These are phyloP conservation scores for Drosophila niveifrons DNA, from an alignment of 2,888 invertebrate species.

Conservation along the genomic window DNA sequence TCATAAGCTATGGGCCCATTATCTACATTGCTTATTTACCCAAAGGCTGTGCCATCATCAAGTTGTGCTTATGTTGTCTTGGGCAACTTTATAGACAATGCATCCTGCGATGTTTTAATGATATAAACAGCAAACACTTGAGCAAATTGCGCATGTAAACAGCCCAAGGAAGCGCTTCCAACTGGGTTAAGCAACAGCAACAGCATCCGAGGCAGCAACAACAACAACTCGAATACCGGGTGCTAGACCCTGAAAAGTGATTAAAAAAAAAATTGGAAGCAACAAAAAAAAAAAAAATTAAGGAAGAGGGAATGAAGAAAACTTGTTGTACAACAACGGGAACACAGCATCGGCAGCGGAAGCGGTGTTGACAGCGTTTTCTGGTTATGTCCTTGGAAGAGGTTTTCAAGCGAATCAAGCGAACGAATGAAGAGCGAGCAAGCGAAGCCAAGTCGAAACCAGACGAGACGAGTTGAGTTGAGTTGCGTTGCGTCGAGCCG, in stretches of 20 bases:
- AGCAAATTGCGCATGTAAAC: slow-evolving; percentile 81
- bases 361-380: slow-evolving; percentile 54
- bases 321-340: slow-evolving; percentile 66
- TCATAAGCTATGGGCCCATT: slow-evolving; percentile 40
- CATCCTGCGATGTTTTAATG: slow-evolving; percentile 65
- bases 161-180: slow-evolving; percentile 53
- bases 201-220: neutral
- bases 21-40: slow-evolving; percentile 25
- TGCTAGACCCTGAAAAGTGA: slow-evolving; percentile 81
- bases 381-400: slow-evolving; percentile 58
- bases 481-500: slow-evolving; percentile 10
- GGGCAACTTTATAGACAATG: slow-evolving; percentile 54
- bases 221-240: slow-evolving; percentile 37
- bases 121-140: slow-evolving; percentile 78
- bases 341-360: slow-evolving; percentile 30
- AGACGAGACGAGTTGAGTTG: neutral
- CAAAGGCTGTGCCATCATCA: slow-evolving; percentile 12
- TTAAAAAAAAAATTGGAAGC: slow-evolving; percentile 64
- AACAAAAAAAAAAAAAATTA: too few relatives aligned
- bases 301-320: slow-evolving; percentile 36
- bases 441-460: neutral
- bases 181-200: slow-evolving; percentile 49
- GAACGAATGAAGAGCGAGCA: neutral
- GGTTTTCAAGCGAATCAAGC: slow-evolving; percentile 40
- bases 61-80: slow-evolving; percentile 30